phyloP scores from a whole-genome alignment of 64 coral and sea anemone genomes.

The Montipora sp. region DNA sequence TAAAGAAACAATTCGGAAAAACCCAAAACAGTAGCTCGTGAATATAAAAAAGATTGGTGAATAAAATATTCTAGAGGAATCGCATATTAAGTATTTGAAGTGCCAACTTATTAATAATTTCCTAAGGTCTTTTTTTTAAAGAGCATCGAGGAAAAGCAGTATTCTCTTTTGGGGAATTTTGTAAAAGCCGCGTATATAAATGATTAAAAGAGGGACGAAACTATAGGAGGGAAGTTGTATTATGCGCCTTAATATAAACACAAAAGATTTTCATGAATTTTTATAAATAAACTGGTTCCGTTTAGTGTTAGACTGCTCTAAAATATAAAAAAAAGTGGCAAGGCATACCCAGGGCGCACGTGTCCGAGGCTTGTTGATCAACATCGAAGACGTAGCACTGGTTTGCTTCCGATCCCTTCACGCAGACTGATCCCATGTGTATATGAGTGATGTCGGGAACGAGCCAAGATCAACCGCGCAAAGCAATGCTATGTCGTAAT shows the following conservation, averaged over 20 bases:
- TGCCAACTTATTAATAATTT: background rate
- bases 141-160: background rate
- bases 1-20: background rate
- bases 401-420: background rate
- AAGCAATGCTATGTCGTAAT: no score
- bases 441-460: background rate
- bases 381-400: background rate
- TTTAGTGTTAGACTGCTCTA: background rate
- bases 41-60: slow-evolving; percentile 31
- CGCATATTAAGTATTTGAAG: slow-evolving; percentile 42
- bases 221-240: slow-evolving; percentile 3
- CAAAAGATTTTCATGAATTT: slow-evolving; percentile 47
- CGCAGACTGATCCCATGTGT: slow-evolving; percentile 15
- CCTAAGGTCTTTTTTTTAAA: background rate
- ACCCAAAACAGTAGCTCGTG: background rate
- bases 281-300: slow-evolving; percentile 30
- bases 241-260: slow-evolving; percentile 2
- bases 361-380: background rate
- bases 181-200: background rate
- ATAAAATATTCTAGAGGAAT: slow-evolving; percentile 35
- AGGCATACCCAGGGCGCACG: background rate
- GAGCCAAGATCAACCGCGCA: background rate
- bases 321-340: background rate
- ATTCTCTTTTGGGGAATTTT: background rate
- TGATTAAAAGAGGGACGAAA: slow-evolving; percentile 15